Base-by-base conservation (phyloP, 92 coral and sea anemone species). In the Zoanthus sansibaricus region DNA sequence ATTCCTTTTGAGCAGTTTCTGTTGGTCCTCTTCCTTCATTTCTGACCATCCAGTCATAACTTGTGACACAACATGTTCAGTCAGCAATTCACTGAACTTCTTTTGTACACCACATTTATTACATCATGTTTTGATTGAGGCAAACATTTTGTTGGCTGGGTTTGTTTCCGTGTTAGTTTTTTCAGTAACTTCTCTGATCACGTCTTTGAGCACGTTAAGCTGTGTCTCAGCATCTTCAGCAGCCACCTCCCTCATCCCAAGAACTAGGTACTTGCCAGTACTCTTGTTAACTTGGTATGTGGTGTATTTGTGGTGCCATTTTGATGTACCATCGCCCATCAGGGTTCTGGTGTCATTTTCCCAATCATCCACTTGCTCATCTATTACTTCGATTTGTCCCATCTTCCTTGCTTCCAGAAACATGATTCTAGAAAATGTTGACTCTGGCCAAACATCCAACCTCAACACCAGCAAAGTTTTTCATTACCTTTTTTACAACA, bases 141-240 rank as follows among this genome's bases (percentile, higher is more conserved):
- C 25, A 25, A 25, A 25, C 25, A 25, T 25, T 25, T 25, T 25
- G 25, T 25, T 25, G 25, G 25, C 25, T 25, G 25, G 25, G 25
- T 25, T 25, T 25, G 25, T 25, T 25, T 25, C 25, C 25, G 25
- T 25, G 25, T 0, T 25, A 25, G 25, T 25, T 25, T 25, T 25
- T 25, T 25, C 25, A 25, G 25, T 25, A 52, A 79, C 56, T n/a
- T 79, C 84, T 33, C 9, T 61, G 6, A 79, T 42, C 20, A 79
- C 71, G 4, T 79, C 85, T 17, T 79, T 79, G 5, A 79, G 18
- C 31, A 79, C 74, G 15, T 79, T 45, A 4, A 79, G 33, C 37
- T 79, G 85, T 69, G 72, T 69, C 61, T 79, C 85, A 21, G 80
- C 87, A 67, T 70, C 76, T 17, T 79, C 87, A 5, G 54, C 78